Conservation (phyloP, 2,797 vertebrate genomes). For the Fistularia commersonii region DNA sequence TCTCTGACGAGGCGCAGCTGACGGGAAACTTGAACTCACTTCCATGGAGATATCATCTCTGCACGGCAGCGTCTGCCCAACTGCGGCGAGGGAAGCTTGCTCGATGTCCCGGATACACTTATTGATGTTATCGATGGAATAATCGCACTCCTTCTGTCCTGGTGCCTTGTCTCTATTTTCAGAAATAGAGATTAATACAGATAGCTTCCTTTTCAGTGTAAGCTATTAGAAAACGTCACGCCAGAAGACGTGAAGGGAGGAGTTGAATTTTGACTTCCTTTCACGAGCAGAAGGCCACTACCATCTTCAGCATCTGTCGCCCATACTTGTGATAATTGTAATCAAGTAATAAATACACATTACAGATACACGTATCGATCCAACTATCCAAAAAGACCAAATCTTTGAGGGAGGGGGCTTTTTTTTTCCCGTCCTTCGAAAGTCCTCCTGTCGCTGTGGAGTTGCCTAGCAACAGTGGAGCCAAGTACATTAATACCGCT, state of each 20-base stretch:
- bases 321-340: too few relatives aligned
- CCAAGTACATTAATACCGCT: not conserved
- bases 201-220: not conserved
- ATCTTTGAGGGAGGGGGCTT: not conserved
- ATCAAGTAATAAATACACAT: too few relatives aligned
- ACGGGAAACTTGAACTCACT: slow-evolving; percentile 74
- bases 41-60: slow-evolving; percentile 97
- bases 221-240: not conserved
- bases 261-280: too few relatives aligned
- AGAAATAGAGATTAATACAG: slow-evolving; percentile 14
- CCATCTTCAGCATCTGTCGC: too few relatives aligned
- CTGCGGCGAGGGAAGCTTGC: slow-evolving; percentile 89
- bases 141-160: slow-evolving; percentile 94
- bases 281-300: too few relatives aligned
- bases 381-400: not conserved
- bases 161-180: slow-evolving; percentile 92
- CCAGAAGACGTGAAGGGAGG: too few relatives aligned
- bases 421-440: not conserved
- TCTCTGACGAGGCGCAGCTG: slow-evolving; percentile 40
- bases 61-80: slow-evolving; percentile 90
- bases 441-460: slow-evolving; percentile 10
- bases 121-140: slow-evolving; percentile 96
- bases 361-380: too few relatives aligned
- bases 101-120: slow-evolving; percentile 96
- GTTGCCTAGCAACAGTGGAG: slow-evolving; percentile 21